Evolutionary conservation across 2,113 vertebrate species (phyloP).

Genomic region (Thalassoma bifasciatum): DNA sequence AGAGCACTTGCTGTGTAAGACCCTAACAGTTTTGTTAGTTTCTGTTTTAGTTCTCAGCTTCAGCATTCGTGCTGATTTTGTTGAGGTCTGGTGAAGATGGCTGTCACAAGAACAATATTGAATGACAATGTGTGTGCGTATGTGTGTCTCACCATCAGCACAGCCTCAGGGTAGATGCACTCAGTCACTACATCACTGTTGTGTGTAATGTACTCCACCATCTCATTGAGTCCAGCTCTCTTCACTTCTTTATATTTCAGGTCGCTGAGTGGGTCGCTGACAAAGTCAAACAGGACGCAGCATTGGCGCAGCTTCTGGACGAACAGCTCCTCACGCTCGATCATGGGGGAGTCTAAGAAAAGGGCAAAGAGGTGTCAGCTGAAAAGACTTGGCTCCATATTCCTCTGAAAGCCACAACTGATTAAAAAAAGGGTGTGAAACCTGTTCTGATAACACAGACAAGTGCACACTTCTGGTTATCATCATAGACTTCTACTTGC

Average conservation of each 20-base stretch:
- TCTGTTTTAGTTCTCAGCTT: too few relatives aligned
- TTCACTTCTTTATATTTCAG: constrained; percentile 99
- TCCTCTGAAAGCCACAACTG: too few relatives aligned
- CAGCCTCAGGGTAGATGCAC: constrained; percentile 96
- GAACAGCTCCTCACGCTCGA: constrained; percentile 94
- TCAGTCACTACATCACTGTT: constrained; percentile 95
- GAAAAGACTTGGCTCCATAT: background rate
- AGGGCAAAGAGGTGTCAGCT: background rate
- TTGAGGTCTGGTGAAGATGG: too few relatives aligned
- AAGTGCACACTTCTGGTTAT: too few relatives aligned
- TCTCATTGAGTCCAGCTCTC: constrained; percentile 96
- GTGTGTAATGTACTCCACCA: constrained; percentile 99
- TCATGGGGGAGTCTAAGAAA: constrained; percentile 86
- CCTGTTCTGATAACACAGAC: too few relatives aligned
- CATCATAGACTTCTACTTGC: too few relatives aligned
- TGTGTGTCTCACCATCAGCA: constrained; percentile 89
- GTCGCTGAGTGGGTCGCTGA: constrained; percentile 96
- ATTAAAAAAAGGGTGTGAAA: too few relatives aligned
- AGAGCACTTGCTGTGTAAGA: too few relatives aligned
- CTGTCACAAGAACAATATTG: too few relatives aligned
- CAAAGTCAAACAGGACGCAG: constrained; percentile 98
- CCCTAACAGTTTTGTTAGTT: too few relatives aligned
- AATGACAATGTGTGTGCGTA: background rate
- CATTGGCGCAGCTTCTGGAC: constrained; percentile 98
- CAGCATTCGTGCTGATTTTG: too few relatives aligned